Conservation (phyloP, 2,797 vertebrate genomes). For the Threskiornis aethiopicus region DNA sequence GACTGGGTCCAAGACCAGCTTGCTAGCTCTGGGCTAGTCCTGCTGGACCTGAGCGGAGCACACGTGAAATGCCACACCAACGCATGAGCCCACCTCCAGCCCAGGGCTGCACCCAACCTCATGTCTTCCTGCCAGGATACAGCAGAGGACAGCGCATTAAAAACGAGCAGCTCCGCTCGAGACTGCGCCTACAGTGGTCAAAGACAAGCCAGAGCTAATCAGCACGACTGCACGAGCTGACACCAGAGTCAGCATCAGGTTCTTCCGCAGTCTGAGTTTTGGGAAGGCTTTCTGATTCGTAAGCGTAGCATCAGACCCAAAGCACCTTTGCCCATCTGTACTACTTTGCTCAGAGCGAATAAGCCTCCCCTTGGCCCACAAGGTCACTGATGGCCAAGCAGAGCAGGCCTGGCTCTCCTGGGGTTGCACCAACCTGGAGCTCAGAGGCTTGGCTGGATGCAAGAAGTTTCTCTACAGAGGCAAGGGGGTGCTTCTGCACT, state of each 20-base stretch:
- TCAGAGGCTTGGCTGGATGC: neutral
- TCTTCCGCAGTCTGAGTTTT: neutral
- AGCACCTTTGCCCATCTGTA: neutral
- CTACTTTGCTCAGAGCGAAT: neutral
- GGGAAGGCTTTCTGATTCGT: neutral
- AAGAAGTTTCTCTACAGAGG: neutral
- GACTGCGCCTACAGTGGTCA: no score
- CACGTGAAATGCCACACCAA: neutral
- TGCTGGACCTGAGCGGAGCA: neutral
- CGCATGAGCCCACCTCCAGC: fast-evolving
- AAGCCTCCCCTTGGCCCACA: neutral
- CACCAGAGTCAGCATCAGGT: neutral
- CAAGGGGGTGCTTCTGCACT: neutral
- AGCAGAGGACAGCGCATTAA: neutral
- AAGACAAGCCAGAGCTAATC: neutral
- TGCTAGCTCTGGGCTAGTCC: neutral
- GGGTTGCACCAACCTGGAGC: neutral
- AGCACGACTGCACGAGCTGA: fast-evolving
- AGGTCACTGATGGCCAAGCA: neutral
- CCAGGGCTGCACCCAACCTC: neutral
- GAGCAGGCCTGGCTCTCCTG: neutral
- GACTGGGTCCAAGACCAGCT: neutral
- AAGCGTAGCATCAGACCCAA: fast-evolving
- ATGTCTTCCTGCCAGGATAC: neutral
- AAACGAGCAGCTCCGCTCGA: fast-evolving